Evolutionary conservation across 2,113 vertebrate genomes (phyloP), one percentile per base, ranked within the genome.

Genomic region (Eubucco bourcierii): DNA sequence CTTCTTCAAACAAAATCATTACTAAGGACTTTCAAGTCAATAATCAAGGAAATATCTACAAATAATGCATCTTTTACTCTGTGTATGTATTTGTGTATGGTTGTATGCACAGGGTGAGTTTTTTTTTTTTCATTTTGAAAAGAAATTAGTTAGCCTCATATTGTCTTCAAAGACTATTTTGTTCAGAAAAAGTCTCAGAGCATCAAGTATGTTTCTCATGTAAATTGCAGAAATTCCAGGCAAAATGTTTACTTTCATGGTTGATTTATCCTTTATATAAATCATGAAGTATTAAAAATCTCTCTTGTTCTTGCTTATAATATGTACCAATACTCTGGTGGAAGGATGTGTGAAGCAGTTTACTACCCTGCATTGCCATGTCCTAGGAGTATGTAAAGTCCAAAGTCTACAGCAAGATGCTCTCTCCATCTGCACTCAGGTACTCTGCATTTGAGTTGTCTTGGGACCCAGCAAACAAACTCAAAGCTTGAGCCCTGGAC

Each of bases 301-400:
- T 73, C 21, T 79, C 70, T 9, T 37, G n/a, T 53, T 33, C 4
- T 66, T 72, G 7, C 21, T 37, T 37, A 60, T 64, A 65, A 47
- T 50, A 50, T 8, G 7, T 15, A 46, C 21, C 33, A 46, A 4
- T 37, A 27, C 70, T 47, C 19, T 63, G 12, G 5, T 1, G 3
- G 8, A n/a, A 66, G 6, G 10, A 2, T 9, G 15, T 2, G 19
- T 2, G 9, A 6, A 4, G 16, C 9, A 77, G 15, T 3, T 11
- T 2, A 0, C 3, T 20, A 52, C 4, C 1, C 19, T 68, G 15
- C 1, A 0, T 9, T 58, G 23, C 23, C 3, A 0, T 31, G 4
- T 21, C 14, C 18, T 47, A 4, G 9, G 6, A 3, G 20, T 29
- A 8, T 27, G 3, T 50, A 2, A 24, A 20, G 33, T 4, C 7